Conservation (phyloP, 2,888 invertebrate genomes). For the Apantesis nais region DNA sequence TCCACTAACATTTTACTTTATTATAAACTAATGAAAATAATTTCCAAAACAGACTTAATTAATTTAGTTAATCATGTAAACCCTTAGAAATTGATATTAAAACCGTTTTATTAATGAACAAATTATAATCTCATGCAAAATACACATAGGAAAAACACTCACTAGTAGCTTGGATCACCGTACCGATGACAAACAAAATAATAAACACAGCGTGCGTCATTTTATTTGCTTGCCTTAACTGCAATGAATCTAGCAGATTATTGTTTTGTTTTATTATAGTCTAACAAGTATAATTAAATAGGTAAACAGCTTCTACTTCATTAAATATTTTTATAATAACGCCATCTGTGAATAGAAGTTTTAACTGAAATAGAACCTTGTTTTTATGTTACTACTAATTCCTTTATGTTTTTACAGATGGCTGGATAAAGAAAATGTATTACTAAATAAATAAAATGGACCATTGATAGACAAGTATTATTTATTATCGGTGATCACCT, state of each 20-base stretch:
- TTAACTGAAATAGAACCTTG: not conserved
- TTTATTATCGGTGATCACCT: no score
- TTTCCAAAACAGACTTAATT: not conserved
- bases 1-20: no score
- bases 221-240: not conserved
- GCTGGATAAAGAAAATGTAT: not conserved
- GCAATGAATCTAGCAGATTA: not conserved
- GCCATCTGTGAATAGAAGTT: not conserved
- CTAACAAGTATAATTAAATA: not conserved
- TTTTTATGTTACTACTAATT: not conserved
- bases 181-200: not conserved
- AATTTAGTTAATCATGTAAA: not conserved
- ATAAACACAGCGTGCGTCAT: not conserved
- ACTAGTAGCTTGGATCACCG: not conserved
- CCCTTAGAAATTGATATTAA: not conserved
- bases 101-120: not conserved
- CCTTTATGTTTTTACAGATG: not conserved
- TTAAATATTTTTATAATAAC: not conserved
- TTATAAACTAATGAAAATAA: no score
- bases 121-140: not conserved
- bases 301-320: not conserved
- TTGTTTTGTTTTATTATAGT: not conserved
- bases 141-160: not conserved
- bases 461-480: not conserved
- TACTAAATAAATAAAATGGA: not conserved